These are phyloP conservation scores for Porites lutea DNA, from an alignment of 64 coral and sea anemone species.

Conservation along the genomic window DNA sequence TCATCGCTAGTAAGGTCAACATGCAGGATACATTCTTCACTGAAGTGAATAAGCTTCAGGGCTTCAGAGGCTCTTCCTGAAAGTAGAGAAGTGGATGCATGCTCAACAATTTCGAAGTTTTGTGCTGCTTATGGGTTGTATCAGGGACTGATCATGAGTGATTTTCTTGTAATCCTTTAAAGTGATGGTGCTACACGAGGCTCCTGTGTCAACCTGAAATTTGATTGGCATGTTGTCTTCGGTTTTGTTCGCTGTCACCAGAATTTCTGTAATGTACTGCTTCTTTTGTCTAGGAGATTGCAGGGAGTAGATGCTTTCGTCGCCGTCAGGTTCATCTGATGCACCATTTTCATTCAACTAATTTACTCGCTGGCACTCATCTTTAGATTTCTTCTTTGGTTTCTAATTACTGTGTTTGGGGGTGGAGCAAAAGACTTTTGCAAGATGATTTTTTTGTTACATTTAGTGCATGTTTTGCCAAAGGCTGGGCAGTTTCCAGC, in stretches of 20 bases:
- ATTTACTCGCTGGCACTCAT: slow-evolving; percentile 7
- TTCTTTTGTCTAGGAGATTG: not conserved
- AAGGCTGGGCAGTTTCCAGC: slow-evolving; percentile 61
- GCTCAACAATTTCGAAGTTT: slow-evolving; percentile 29
- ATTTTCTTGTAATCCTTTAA: too few species aligned
- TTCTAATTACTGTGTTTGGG: not conserved
- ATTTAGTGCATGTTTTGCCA: slow-evolving; percentile 56
- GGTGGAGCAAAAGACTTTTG: slow-evolving; percentile 10
- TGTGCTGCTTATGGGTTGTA: too few species aligned
- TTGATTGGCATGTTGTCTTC: too few species aligned
- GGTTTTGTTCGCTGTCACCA: not conserved
- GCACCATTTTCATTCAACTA: not conserved
- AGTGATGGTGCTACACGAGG: too few species aligned
- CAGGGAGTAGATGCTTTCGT: slow-evolving; percentile 39
- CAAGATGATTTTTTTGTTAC: slow-evolving; percentile 65
- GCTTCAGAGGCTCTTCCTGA: slow-evolving; percentile 28
- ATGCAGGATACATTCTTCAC: slow-evolving; percentile 24
- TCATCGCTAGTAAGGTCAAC: too few species aligned
- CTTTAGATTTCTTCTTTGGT: not conserved
- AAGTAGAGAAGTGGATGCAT: slow-evolving; percentile 4
- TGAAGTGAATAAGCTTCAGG: not conserved
- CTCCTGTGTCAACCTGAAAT: too few species aligned
- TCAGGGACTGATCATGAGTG: too few species aligned
- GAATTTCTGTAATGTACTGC: slow-evolving; percentile 28
- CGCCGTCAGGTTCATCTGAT: not conserved